Conservation (phyloP, 2,888 invertebrate genomes). For the Scrobipalpa atriplicella region DNA sequence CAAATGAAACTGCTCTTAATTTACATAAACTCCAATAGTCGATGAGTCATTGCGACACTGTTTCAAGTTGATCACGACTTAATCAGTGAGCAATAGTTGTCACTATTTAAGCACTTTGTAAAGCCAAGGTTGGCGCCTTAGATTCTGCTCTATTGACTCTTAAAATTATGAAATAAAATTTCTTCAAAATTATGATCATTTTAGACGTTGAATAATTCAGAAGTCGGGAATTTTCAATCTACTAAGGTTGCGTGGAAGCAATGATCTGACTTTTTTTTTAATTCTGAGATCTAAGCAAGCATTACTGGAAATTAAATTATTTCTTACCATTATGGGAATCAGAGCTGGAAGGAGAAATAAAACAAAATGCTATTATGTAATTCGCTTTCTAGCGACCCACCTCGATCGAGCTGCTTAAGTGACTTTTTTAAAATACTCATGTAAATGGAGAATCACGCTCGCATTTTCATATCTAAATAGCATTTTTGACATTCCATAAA, state of each 20-base stretch:
- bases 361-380: background rate
- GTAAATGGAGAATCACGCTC: too few species aligned
- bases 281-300: too few species aligned
- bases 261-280: too few species aligned
- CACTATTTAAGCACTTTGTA: slow-evolving; percentile 15
- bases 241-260: too few species aligned
- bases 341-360: background rate
- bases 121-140: slow-evolving; percentile 15
- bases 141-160: slow-evolving; percentile 11
- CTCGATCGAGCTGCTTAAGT: too few species aligned
- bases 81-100: background rate
- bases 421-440: too few species aligned
- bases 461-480: too few species aligned
- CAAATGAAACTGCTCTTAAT: background rate
- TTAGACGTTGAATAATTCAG: background rate
- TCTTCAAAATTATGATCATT: background rate
- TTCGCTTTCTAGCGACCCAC: too few species aligned
- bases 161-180: background rate
- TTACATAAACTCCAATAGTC: background rate
- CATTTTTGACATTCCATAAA: too few species aligned
- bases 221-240: too few species aligned
- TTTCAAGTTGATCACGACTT: slow-evolving; percentile 6
- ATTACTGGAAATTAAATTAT: too few species aligned
- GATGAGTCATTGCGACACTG: slow-evolving; percentile 3
- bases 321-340: too few species aligned